Evolutionary conservation across 2,797 vertebrate species (phyloP), one percentile per base, ranked within the genome.

Genomic region (Xiphorhynchus erythropygius): DNA sequence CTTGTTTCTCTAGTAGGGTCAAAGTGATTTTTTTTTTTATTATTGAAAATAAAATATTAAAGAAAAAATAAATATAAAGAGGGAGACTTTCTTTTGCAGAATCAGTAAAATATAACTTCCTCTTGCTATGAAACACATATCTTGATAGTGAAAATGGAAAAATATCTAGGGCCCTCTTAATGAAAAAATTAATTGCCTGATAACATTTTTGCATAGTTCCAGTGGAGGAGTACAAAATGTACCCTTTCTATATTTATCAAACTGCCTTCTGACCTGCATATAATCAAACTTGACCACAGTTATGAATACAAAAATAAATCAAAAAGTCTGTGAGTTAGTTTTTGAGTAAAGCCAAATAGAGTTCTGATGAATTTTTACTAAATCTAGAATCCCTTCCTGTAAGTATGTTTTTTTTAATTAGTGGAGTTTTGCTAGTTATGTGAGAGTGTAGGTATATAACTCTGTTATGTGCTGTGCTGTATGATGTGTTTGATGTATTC

Each of bases 151-250:
- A 83, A 96, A 94, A 84, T 39, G 8, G 47, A 65, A 91, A 59
- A 84, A 79, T 69, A 96, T 82, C 93, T 91, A 94, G 18, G 50
- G 30, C 24, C 15, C 56, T 67, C 55, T 71, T 96, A 95, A 96
- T 93, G 93, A 96, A 97, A 96, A 94, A 95, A 91, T 68, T 96
- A 97, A 96, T 97, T 96, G 82, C 80, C 84, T 94, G 91, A 94
- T 97, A 95, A 89, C 12, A 44, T 83, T 94, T 90, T 87, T 68
- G 22, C 44, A 62, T 59, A 87, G 39, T 42, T 84, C 42, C 78
- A 78, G 37, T 59, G 39, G 49, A 65, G 74, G 32, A 93, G 39
- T 65, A 81, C 62, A 90, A 88, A 96, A 86, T 85, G 14, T 69
- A 78, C 41, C 9, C 69, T 90, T 84, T 70, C 52, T 74, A 2